Conservation (phyloP, 2,797 vertebrate genomes). For the Aulostomus chinensis region DNA sequence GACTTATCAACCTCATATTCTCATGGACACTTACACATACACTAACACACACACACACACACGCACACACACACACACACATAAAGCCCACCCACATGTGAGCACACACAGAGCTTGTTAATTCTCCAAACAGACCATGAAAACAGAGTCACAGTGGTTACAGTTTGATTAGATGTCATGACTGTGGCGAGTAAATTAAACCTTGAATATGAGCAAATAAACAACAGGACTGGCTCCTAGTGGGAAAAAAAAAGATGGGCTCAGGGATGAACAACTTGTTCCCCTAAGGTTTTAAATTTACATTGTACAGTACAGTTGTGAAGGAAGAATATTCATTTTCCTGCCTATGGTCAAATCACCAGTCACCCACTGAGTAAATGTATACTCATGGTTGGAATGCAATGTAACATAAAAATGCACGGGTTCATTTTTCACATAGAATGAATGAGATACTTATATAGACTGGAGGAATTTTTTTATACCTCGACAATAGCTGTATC, state of each 20-base stretch:
- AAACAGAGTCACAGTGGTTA: conserved; percentile 34
- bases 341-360: conserved; percentile 39
- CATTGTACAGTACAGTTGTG: conserved; percentile 12
- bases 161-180: conserved; percentile 55
- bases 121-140: conserved; percentile 58
- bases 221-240: conserved; percentile 21
- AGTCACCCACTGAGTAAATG: conserved; percentile 48
- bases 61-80: conserved; percentile 14
- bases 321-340: conserved; percentile 29
- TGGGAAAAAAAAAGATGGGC: conserved; percentile 30
- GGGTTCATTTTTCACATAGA: too few species aligned
- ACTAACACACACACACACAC: conserved; percentile 31
- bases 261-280: conserved; percentile 26
- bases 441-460: too few species aligned
- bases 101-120: conserved; percentile 46
- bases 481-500: too few species aligned
- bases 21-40: conserved; percentile 73
- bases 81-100: conserved; percentile 25
- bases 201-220: conserved; percentile 24
- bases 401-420: too few species aligned
- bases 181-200: conserved; percentile 55
- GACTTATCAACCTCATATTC: conserved; percentile 80
- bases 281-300: conserved; percentile 47
- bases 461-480: too few species aligned
- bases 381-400: conserved; percentile 39